Percentiles rank a stretch among this genome's conserved stretches.
Evolutionary conservation across 1,140 invertebrate species (phyloP).

Genomic region (Glomeris maerens): DNA sequence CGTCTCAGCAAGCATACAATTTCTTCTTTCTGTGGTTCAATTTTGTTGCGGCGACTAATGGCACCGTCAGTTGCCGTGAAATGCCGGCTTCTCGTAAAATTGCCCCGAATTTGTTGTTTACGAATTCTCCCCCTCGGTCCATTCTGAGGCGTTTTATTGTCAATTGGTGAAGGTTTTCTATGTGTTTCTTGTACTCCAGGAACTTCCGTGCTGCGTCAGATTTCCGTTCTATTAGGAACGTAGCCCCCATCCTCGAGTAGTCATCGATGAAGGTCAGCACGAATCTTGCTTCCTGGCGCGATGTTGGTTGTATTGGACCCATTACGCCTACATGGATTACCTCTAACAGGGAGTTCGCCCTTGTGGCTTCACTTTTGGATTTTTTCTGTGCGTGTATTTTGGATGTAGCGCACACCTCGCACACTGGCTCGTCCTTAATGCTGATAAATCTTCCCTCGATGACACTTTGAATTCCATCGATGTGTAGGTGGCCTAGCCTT

Average conservation of each 20-base stretch:
- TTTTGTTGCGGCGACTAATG: slow-evolving; percentile 37
- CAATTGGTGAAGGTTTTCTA: slow-evolving; percentile 14
- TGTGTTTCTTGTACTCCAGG: slow-evolving; percentile 24
- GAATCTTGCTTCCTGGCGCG: slow-evolving; percentile 24
- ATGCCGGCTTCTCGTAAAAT: slow-evolving; percentile 17
- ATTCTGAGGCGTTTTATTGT: slow-evolving; percentile 3
- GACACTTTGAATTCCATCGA: neutral
- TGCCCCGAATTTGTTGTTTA: slow-evolving; percentile 11
- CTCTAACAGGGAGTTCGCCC: neutral
- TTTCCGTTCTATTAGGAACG: slow-evolving; percentile 32
- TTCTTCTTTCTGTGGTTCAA: slow-evolving; percentile 31
- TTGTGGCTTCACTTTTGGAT: neutral
- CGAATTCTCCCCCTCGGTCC: neutral
- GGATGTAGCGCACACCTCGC: too few relatives aligned
- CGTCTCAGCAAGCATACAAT: slow-evolving; percentile 28
- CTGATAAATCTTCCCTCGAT: neutral
- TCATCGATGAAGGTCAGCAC: slow-evolving; percentile 32
- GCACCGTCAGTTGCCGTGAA: slow-evolving; percentile 18
- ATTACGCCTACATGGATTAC: too few relatives aligned
- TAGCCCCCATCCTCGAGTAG: too few relatives aligned
- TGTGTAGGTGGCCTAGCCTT: neutral
- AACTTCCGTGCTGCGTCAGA: slow-evolving; percentile 25
- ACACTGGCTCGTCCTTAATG: neutral
- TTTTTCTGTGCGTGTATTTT: neutral
- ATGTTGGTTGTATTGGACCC: too few relatives aligned